phyloP scores from a whole-genome alignment of 2,113 vertebrate genomes.

The Protomyctophum bolini region DNA sequence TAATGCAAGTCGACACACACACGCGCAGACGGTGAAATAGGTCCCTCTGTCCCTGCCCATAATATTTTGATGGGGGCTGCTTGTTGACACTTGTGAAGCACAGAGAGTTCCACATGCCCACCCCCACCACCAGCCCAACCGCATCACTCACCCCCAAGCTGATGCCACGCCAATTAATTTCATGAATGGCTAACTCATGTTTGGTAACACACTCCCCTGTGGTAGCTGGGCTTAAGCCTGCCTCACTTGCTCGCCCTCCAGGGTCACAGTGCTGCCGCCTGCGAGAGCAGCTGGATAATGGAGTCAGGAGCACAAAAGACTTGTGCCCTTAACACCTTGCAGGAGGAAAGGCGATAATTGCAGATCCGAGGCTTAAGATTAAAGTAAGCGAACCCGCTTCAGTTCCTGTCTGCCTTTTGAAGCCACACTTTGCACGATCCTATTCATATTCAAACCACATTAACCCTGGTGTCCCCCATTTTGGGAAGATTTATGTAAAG shows the following conservation, averaged over 20 bases:
- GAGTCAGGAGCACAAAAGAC: constrained; percentile 44
- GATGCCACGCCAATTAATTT: constrained; percentile 78
- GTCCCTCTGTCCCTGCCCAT: background rate
- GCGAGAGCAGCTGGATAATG: constrained; percentile 65
- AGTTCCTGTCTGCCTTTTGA: constrained; percentile 12
- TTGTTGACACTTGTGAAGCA: constrained; percentile 44
- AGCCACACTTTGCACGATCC: background rate
- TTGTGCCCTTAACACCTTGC: constrained; percentile 36
- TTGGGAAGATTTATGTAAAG: no score
- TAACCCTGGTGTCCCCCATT: no score
- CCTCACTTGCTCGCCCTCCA: constrained; percentile 44
- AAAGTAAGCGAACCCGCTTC: constrained; percentile 41
- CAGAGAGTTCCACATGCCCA: background rate
- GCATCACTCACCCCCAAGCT: constrained; percentile 33
- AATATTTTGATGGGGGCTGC: constrained; percentile 1
- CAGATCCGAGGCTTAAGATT: constrained; percentile 52
- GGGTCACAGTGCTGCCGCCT: constrained; percentile 48
- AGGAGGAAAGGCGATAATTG: constrained; percentile 48
- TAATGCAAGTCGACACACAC: background rate
- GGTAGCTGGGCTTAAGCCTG: constrained; percentile 53
- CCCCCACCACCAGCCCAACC: constrained; percentile 5
- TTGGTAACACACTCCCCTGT: constrained; percentile 75
- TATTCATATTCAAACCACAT: background rate
- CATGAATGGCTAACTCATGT: constrained; percentile 80
- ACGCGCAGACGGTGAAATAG: background rate